Conservation (phyloP, 2,888 invertebrate species). For the Aleiodes testaceus region DNA sequence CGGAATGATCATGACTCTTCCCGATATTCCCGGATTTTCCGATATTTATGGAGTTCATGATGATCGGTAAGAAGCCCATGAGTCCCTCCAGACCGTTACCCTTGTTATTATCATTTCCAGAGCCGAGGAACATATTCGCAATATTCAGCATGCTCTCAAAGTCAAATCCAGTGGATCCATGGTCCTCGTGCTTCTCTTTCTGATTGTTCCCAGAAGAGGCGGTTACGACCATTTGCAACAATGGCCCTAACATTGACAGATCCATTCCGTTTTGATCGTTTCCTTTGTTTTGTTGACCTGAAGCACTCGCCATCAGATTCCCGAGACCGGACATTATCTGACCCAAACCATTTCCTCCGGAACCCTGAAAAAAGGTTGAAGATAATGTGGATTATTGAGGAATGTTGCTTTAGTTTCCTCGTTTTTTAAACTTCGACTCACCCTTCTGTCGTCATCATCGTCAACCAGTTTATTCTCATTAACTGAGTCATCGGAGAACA, state of each 20-base stretch:
- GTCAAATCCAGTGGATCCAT: slow-evolving; percentile 56
- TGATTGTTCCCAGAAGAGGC: slow-evolving; percentile 33
- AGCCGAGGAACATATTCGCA: slow-evolving; percentile 62
- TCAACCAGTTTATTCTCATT: slow-evolving; percentile 77
- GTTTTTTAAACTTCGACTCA: slow-evolving; percentile 60
- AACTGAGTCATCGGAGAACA: slow-evolving; percentile 77
- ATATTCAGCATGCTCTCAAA: slow-evolving; percentile 63
- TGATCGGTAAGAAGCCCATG: slow-evolving; percentile 79
- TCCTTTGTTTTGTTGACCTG: slow-evolving; percentile 45
- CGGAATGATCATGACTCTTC: slow-evolving; percentile 78
- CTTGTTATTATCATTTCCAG: slow-evolving; percentile 67
- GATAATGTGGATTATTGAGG: not conserved
- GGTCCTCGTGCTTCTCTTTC: slow-evolving; percentile 41
- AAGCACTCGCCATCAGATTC: slow-evolving; percentile 56
- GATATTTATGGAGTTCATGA: slow-evolving; percentile 79
- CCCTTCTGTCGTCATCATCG: slow-evolving; percentile 78
- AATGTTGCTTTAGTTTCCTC: not conserved
- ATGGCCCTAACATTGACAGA: slow-evolving; percentile 58
- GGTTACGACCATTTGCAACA: slow-evolving; percentile 56
- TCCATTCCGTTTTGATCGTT: slow-evolving; percentile 57
- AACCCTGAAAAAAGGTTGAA: slow-evolving; percentile 52
- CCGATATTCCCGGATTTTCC: slow-evolving; percentile 78
- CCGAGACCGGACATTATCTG: slow-evolving; percentile 68
- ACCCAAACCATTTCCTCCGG: slow-evolving; percentile 59
- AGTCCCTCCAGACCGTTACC: slow-evolving; percentile 73